phyloP scores from a whole-genome alignment of 2,113 vertebrate species.

The Paramisgurnus dabryanus region DNA sequence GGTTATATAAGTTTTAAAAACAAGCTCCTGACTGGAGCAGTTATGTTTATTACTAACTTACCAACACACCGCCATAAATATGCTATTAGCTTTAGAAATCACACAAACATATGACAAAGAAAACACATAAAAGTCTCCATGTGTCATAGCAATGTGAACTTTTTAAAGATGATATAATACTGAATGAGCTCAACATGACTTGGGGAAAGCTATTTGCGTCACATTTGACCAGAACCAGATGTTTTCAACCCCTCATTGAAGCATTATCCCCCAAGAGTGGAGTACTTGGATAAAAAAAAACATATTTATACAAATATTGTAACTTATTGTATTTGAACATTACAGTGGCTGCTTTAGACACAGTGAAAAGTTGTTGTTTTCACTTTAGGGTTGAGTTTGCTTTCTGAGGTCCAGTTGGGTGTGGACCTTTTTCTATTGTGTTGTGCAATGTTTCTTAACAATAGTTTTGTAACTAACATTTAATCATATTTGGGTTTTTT shows the following conservation, averaged over 20 bases:
- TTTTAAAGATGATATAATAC: constrained; percentile 38
- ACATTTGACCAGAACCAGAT: constrained; percentile 69
- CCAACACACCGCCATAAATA: constrained; percentile 20
- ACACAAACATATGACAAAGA: not conserved
- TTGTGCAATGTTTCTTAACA: constrained; percentile 14
- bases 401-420: not conserved
- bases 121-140: not conserved
- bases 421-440: not conserved
- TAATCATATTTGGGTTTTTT: not conserved
- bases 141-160: not conserved
- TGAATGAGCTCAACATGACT: constrained; percentile 62
- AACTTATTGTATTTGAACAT: not conserved
- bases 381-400: not conserved
- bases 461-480: not conserved
- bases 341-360: not conserved
- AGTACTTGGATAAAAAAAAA: constrained; percentile 1
- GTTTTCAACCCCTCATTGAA: constrained; percentile 44
- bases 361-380: not conserved
- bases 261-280: not conserved
- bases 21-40: constrained; percentile 38
- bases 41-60: constrained; percentile 33
- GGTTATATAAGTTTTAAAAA: constrained; percentile 38
- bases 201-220: constrained; percentile 58
- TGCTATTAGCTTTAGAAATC: not conserved
- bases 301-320: not conserved